phyloP scores from a whole-genome alignment of 2,888 invertebrate genomes.

The Didymodactylos carnosus region DNA sequence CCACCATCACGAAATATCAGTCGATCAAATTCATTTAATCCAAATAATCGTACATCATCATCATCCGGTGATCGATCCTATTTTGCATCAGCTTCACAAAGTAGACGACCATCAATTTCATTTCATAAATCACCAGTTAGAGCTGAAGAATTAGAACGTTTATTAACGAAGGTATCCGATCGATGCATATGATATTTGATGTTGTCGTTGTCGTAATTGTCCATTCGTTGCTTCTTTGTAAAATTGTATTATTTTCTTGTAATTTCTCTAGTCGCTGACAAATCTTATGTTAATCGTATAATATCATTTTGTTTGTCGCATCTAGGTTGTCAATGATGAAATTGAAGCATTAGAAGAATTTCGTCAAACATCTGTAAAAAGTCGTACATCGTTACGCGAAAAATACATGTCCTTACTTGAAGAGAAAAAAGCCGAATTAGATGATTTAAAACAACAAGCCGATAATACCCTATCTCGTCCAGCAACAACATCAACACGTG shows the following conservation, averaged over 20 bases:
- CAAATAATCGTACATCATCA: not conserved
- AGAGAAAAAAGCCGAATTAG: constrained; percentile 5
- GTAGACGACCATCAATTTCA: not conserved
- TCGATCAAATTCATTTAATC: not conserved
- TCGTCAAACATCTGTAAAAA: not conserved
- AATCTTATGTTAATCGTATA: no score
- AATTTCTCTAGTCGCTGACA: no score
- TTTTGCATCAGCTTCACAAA: not conserved
- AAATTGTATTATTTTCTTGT: not conserved
- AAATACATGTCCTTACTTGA: constrained; percentile 10
- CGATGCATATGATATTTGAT: no score
- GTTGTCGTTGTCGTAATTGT: no score
- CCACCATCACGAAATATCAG: not conserved
- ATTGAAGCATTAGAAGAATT: not conserved
- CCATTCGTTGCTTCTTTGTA: not conserved
- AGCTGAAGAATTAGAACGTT: not conserved
- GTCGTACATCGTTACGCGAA: constrained; percentile 8
- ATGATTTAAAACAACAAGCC: constrained; percentile 4
- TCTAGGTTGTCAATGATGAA: not conserved
- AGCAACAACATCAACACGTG: not conserved
- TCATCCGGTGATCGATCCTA: not conserved
- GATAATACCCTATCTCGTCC: not conserved
- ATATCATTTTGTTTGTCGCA: no score
- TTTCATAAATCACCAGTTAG: not conserved
- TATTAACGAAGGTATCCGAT: not conserved